Evolutionary conservation across 2,113 vertebrate genomes (phyloP).

Genomic region (Hippocampus mohnikei): DNA sequence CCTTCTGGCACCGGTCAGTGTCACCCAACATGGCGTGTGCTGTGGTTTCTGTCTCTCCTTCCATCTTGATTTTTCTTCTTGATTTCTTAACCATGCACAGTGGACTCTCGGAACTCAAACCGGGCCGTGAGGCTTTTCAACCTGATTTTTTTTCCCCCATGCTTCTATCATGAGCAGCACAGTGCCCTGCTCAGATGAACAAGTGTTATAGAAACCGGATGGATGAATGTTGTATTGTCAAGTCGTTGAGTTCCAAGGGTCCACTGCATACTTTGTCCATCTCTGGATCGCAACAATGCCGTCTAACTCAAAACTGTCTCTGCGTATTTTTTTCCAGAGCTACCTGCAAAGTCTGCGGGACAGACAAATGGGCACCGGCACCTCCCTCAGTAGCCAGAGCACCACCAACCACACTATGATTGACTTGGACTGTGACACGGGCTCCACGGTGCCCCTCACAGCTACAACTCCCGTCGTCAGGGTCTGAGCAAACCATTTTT

Average conservation of each 20-base stretch:
- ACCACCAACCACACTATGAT: conserved; percentile 72
- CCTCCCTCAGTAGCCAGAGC: conserved; percentile 76
- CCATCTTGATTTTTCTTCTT: neutral
- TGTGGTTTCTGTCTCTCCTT: conserved; percentile 21
- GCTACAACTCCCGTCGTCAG: conserved; percentile 68
- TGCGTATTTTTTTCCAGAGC: conserved; percentile 64
- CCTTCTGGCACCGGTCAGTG: conserved; percentile 84
- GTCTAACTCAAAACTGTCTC: neutral
- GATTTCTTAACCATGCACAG: neutral
- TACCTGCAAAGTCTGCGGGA: conserved; percentile 86
- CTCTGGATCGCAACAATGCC: neutral
- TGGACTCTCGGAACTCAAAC: neutral
- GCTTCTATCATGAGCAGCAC: too few species aligned
- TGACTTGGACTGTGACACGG: conserved; percentile 80
- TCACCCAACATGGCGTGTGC: conserved; percentile 48
- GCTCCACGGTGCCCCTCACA: conserved; percentile 80
- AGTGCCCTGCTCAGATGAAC: too few species aligned
- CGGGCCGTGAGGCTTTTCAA: neutral
- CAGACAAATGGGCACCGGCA: conserved; percentile 75
- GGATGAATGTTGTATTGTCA: neutral
- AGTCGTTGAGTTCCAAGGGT: neutral
- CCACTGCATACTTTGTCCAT: neutral
- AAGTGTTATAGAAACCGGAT: neutral
- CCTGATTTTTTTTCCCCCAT: too few species aligned
- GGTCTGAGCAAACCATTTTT: conserved; percentile 54